These are phyloP conservation scores for Cisticola juncidis DNA, from an alignment of 2,113 vertebrate genomes.

Conservation along the genomic window DNA sequence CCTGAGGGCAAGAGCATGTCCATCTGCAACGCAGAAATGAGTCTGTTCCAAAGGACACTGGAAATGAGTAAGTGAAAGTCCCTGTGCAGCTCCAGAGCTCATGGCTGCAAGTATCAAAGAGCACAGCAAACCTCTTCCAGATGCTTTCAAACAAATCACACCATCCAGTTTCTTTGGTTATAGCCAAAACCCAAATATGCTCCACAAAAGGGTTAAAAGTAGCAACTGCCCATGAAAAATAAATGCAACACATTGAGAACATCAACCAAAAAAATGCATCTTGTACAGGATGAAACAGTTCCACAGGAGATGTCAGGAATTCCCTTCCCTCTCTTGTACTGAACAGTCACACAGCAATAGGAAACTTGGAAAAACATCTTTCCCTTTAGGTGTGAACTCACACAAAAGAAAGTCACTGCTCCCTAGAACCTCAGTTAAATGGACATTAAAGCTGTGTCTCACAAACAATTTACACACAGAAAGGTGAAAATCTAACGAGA, in stretches of 20 bases:
- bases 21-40: neutral
- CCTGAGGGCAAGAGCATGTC: neutral
- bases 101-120: neutral
- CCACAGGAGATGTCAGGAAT: neutral
- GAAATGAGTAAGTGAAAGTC: neutral
- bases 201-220: neutral
- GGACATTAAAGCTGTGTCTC: neutral
- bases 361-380: neutral
- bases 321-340: neutral
- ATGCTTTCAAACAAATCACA: neutral
- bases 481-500: neutral
- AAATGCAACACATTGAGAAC: neutral
- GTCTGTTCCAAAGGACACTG: neutral
- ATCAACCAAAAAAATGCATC: neutral
- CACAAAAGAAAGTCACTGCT: neutral
- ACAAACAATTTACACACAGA: neutral
- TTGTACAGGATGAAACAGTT: neutral
- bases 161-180: neutral
- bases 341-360: neutral
- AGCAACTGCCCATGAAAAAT: neutral
- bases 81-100: neutral
- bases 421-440: neutral
- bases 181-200: neutral
- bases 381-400: neutral
- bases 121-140: slow-evolving; percentile 8